These are phyloP conservation scores for Panagrolaimus sp. DNA, from an alignment of 1,140 invertebrate species.

Conservation along the genomic window DNA sequence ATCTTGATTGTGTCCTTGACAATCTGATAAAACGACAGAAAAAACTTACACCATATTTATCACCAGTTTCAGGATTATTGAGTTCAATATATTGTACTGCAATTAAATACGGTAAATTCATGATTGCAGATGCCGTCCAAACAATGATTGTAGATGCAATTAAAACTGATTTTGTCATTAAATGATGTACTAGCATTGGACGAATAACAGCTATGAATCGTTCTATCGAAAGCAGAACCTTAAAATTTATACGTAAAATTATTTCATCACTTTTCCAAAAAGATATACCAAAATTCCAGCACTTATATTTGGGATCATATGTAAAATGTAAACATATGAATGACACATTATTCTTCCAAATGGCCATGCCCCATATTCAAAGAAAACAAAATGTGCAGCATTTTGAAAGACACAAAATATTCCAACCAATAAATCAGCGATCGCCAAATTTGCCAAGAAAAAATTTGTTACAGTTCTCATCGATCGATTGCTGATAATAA, in stretches of 20 bases:
- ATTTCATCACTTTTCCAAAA: constrained; percentile 5
- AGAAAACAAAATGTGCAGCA: constrained; percentile 60
- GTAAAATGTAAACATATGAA: constrained; percentile 48
- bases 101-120: constrained; percentile 52
- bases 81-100: constrained; percentile 48
- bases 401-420: constrained; percentile 80
- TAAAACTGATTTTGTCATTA: constrained; percentile 39
- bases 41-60: constrained; percentile 32
- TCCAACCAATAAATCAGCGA: constrained; percentile 76
- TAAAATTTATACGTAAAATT: constrained; percentile 23
- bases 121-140: constrained; percentile 35
- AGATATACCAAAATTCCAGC: constrained; percentile 48
- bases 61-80: constrained; percentile 28
- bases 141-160: constrained; percentile 38
- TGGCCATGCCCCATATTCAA: constrained; percentile 48
- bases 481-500: constrained; percentile 71
- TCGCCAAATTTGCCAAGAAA: constrained; percentile 74
- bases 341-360: constrained; percentile 49
- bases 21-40: background rate
- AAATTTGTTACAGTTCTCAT: constrained; percentile 76
- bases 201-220: constrained; percentile 53
- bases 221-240: constrained; percentile 54
- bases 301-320: constrained; percentile 50
- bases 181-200: constrained; percentile 42
- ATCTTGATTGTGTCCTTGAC: too few species aligned